Conservation (phyloP, 2,113 vertebrate species). For the Smithornis capensis region DNA sequence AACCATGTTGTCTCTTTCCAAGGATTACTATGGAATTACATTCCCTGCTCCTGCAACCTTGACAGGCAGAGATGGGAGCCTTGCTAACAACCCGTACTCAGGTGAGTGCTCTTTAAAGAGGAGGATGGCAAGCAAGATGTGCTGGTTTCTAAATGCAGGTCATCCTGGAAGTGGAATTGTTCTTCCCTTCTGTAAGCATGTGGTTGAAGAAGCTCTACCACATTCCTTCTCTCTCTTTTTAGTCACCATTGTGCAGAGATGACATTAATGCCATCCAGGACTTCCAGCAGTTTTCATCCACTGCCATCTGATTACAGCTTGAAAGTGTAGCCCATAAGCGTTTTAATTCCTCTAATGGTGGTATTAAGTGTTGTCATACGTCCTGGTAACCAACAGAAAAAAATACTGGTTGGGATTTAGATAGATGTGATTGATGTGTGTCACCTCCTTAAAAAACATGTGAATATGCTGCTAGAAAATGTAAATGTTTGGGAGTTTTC, state of each 20-base stretch:
- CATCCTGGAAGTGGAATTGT: background rate
- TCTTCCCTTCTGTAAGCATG: background rate
- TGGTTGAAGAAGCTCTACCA: background rate
- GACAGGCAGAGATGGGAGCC: constrained; percentile 89
- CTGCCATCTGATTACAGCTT: background rate
- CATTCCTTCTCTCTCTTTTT: background rate
- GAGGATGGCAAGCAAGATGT: background rate
- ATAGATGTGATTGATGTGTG: background rate
- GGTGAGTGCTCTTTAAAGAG: constrained; percentile 70
- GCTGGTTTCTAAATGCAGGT: background rate
- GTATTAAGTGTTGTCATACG: background rate
- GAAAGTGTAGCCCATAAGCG: background rate
- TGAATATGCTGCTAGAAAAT: background rate
- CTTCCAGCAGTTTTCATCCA: background rate
- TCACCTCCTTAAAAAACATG: background rate
- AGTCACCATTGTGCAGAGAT: background rate
- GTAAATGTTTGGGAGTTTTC: background rate
- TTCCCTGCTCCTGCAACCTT: constrained; percentile 92
- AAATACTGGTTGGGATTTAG: background rate
- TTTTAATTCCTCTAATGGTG: background rate
- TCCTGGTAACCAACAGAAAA: background rate
- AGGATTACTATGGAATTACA: constrained; percentile 99
- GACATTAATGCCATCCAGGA: background rate
- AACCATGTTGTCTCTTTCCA: background rate
- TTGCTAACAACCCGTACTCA: constrained; percentile 94